A percentile compares a stretch with the other conserved stretches of the same genome.
phyloP scores from a whole-genome alignment of 2,797 vertebrate genomes.

The Neomorphus geoffroyi region DNA sequence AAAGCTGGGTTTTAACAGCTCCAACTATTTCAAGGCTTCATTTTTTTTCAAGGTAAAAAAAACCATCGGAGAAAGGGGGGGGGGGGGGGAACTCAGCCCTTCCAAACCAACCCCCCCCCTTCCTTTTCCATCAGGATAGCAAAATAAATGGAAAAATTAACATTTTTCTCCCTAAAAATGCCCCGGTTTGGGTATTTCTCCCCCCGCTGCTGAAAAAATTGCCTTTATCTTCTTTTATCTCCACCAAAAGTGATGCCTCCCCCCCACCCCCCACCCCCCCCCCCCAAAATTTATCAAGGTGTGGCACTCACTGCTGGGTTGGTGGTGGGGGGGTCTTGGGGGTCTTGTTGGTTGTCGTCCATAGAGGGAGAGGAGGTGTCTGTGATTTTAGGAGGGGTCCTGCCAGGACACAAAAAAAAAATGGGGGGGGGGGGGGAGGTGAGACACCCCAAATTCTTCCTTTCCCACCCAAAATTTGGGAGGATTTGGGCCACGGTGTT shows the following conservation, averaged over 20 bases:
- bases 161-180: background rate
- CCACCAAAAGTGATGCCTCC: background rate
- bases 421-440: rapidly evolving
- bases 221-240: background rate
- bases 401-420: background rate
- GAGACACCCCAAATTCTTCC: background rate
- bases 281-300: background rate
- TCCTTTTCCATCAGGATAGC: too few species aligned
- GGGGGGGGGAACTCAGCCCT: too few species aligned
- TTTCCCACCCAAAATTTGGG: background rate
- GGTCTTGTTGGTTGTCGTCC: background rate
- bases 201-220: background rate
- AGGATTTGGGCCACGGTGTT: background rate
- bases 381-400: background rate
- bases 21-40: background rate
- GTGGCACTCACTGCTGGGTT: background rate
- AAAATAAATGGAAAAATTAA: background rate
- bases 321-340: background rate
- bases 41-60: background rate
- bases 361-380: background rate
- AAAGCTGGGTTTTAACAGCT: background rate
- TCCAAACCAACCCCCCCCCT: too few species aligned
- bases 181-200: background rate
- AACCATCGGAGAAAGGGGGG: too few species aligned
- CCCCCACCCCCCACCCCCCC: background rate